A percentile compares a stretch with the other conserved stretches of the same genome.
Conservation (phyloP, 1,140 invertebrate species). For the Palaemon carinicauda region DNA sequence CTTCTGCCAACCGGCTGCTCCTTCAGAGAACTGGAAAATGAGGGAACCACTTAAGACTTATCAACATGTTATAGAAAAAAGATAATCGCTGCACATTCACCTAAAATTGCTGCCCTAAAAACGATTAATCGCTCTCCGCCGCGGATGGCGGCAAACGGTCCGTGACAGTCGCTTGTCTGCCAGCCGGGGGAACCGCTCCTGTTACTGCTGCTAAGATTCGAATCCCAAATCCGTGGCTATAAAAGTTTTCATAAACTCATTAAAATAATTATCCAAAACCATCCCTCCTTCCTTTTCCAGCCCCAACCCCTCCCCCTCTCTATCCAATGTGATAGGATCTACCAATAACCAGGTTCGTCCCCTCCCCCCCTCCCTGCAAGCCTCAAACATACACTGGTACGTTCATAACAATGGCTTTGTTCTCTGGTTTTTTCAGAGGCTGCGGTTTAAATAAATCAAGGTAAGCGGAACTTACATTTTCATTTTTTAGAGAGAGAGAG, state of each 20-base stretch:
- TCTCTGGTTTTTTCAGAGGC: too few relatives aligned
- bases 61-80: conserved; percentile 43
- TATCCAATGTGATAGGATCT: too few relatives aligned
- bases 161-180: conserved; percentile 24
- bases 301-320: neutral
- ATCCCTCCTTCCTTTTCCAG: neutral
- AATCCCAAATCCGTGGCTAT: neutral
- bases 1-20: conserved; percentile 3
- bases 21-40: conserved; percentile 51
- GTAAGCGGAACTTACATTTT: too few relatives aligned
- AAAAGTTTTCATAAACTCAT: conserved; percentile 15
- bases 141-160: conserved; percentile 5
- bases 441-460: too few relatives aligned
- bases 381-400: too few relatives aligned
- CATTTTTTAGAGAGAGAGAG: too few relatives aligned
- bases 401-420: too few relatives aligned
- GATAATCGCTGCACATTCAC: conserved; percentile 53
- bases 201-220: neutral
- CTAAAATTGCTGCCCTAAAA: conserved; percentile 45
- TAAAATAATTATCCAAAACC: conserved; percentile 34
- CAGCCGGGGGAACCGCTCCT: neutral
- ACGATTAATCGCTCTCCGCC: conserved; percentile 22
- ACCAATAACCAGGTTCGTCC: too few relatives aligned
- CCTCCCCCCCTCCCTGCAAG: neutral
- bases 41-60: conserved; percentile 41